Percentiles rank a stretch among this genome's conserved stretches.
phyloP scores from a whole-genome alignment of 2,888 invertebrate genomes.

The Epistrophe eligans region DNA sequence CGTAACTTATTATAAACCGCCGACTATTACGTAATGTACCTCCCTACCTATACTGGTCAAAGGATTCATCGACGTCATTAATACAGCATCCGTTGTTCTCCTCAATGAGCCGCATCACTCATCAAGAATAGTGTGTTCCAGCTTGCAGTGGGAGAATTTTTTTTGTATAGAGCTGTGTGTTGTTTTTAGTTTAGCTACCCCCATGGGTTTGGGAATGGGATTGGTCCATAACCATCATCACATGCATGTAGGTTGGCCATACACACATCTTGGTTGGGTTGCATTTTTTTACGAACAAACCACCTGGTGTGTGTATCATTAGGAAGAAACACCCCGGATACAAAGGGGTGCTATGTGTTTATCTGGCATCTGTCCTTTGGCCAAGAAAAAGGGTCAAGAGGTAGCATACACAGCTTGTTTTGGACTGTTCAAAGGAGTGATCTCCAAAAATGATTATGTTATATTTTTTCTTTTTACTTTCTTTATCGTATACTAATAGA shows the following conservation, averaged over 20 bases:
- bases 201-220: conserved; percentile 22
- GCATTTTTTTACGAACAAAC: conserved; percentile 35
- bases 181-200: conserved; percentile 44
- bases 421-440: conserved; percentile 49
- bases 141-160: neutral
- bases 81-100: conserved; percentile 23
- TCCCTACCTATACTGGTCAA: conserved; percentile 24
- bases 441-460: conserved; percentile 33
- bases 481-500: neutral
- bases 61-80: conserved; percentile 60
- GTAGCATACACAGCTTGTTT: conserved; percentile 63
- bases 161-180: neutral
- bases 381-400: conserved; percentile 73
- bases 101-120: conserved; percentile 44
- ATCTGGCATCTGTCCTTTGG: conserved; percentile 76
- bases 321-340: conserved; percentile 62
- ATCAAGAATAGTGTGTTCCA: conserved; percentile 1
- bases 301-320: conserved; percentile 73
- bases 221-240: conserved; percentile 31
- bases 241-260: conserved; percentile 20
- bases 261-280: conserved; percentile 18
- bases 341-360: conserved; percentile 63
- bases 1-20: conserved; percentile 8
- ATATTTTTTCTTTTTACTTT: conserved; percentile 15
- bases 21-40: conserved; percentile 53